Evolutionary conservation across 1,140 invertebrate species (phyloP).

Genomic region (Aphaenogaster floridana): DNA sequence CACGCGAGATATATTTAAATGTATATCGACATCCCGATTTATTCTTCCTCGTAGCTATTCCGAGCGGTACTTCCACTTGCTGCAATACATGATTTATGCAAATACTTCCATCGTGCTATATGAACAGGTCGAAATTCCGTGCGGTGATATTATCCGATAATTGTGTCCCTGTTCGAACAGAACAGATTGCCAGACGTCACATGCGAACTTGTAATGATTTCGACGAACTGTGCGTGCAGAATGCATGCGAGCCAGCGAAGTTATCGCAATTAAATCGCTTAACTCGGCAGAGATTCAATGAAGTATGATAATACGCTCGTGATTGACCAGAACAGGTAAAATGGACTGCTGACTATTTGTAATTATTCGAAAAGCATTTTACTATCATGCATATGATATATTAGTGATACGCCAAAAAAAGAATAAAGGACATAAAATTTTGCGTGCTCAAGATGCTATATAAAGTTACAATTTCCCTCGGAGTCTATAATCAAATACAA

Average conservation of each 20-base stretch:
- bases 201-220: conserved; percentile 11
- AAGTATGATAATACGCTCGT: neutral
- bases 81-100: conserved; percentile 32
- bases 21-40: neutral
- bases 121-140: conserved; percentile 42
- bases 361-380: neutral
- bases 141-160: conserved; percentile 58
- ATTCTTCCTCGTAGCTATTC: neutral
- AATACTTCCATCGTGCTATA: neutral
- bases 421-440: neutral
- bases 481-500: neutral
- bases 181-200: conserved; percentile 14
- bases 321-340: neutral
- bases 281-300: neutral
- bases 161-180: conserved; percentile 29
- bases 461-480: too few species aligned
- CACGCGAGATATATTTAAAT: conserved; percentile 40
- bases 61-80: neutral
- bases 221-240: conserved; percentile 21
- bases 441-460: neutral
- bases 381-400: neutral
- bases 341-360: neutral
- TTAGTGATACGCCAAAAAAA: conserved; percentile 11
- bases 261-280: conserved; percentile 47
- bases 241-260: conserved; percentile 4